These are phyloP conservation scores for Onychomys torridus DNA, from an alignment of 2,797 vertebrate species.

Conservation along the genomic window DNA sequence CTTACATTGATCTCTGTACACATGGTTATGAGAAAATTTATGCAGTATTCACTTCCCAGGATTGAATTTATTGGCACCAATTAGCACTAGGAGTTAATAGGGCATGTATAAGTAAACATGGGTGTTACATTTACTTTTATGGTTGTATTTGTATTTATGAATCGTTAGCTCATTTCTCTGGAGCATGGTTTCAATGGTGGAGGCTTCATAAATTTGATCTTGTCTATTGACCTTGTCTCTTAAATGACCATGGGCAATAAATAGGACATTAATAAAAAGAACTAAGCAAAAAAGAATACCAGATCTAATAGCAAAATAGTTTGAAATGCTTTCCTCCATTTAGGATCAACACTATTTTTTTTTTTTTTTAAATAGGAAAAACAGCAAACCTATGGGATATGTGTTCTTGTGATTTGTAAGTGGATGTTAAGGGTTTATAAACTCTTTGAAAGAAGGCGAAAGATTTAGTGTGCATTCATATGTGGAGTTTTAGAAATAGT, in stretches of 20 bases:
- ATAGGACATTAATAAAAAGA: background rate
- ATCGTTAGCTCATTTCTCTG: background rate
- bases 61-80: background rate
- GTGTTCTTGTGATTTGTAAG: background rate
- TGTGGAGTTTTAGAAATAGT: background rate
- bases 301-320: background rate
- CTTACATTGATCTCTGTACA: background rate
- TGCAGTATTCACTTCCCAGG: background rate
- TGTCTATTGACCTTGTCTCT: conserved; percentile 51
- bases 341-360: background rate
- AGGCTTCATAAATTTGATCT: background rate
- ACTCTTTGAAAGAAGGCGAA: background rate
- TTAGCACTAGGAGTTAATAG: background rate
- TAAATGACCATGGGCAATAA: background rate
- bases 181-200: conserved; percentile 29
- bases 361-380: background rate
- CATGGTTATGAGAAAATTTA: background rate
- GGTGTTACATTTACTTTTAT: background rate
- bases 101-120: background rate
- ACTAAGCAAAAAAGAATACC: background rate
- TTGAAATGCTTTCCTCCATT: background rate
- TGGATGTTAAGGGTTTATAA: background rate
- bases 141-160: background rate
- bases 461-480: background rate
- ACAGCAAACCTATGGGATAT: background rate